Evolutionary conservation across 2,888 invertebrate species (phyloP), one percentile per base, ranked within the genome.

Genomic region (Macropis europaea): DNA sequence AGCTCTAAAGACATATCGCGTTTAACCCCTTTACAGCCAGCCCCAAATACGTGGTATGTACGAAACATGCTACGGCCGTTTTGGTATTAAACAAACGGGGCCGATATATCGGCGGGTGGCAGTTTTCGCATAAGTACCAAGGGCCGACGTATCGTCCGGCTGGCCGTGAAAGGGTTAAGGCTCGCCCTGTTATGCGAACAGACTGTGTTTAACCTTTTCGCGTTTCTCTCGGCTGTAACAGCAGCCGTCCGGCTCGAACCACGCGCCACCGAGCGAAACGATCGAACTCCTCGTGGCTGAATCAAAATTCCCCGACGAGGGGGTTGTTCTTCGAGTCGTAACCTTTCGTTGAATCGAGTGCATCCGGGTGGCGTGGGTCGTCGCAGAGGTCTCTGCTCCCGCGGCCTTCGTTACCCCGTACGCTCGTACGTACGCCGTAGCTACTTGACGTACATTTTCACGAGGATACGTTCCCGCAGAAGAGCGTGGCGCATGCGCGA

Each of bases 351-450:
- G 38, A 52, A 5, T 2, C 34, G 42, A 48, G 28, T 38, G 54
- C 34, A 32, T 6, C 26, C 47, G 22, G 26, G 30, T 11, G 43
- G 36, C 19, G 42, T 28, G 26, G 17, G 42, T n/a, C 34, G 32
- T 17, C 53, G 48, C 22, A 43, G 73, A 68, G 77, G 82, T 76
- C 73, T 57, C 68, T 69, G 74, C 63, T 69, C 66, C 50, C 70
- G 38, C 71, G 79, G 73, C 73, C 76, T 76, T 81, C 80, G 81
- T 73, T 81, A 73, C 69, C 67, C 59, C 76, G 67, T 64, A 60
- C 62, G 57, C 63, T 59, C 61, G 61, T 52, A 45, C 13, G 30
- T 32, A 17, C 52, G 57, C 19, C 56, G 36, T 56, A 47, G 32
- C 53, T 76, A 57, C 50, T 66, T 66, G 38, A 45, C 54, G 45